phyloP scores from a whole-genome alignment of 53 echinoderm and acorn worm species.

The Zoroaster sp. region DNA sequence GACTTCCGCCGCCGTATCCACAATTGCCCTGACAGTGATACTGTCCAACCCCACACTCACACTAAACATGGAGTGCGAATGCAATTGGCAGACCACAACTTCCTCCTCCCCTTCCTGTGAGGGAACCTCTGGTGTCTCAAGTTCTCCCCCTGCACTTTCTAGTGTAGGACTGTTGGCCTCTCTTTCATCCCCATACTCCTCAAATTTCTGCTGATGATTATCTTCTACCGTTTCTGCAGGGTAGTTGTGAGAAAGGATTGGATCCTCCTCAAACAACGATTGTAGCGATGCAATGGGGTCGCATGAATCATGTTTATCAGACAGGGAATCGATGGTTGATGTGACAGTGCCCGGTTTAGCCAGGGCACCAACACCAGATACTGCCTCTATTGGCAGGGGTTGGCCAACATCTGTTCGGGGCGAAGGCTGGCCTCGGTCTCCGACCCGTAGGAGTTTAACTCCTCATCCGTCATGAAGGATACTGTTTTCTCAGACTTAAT shows the following conservation, averaged over 20 bases:
- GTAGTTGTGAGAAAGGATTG: background rate
- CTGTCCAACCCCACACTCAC: background rate
- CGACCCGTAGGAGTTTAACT: conserved; percentile 47
- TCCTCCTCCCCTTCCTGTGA: background rate
- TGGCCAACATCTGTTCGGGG: background rate
- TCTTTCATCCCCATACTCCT: background rate
- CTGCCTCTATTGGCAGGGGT: background rate
- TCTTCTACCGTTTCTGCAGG: background rate
- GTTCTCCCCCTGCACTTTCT: background rate
- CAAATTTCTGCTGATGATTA: background rate
- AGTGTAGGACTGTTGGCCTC: background rate
- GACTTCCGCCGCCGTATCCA: conserved; percentile 62
- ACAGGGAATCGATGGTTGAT: background rate
- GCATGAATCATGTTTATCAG: too few species aligned
- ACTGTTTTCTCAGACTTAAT: background rate
- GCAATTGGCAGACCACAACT: conserved; percentile 4
- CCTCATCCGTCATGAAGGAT: background rate
- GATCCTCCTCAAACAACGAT: background rate
- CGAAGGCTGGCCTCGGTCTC: conserved; percentile 24
- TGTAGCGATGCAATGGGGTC: too few species aligned
- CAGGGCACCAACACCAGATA: background rate
- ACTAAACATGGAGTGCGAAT: conserved; percentile 40
- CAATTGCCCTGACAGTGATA: conserved; percentile 17
- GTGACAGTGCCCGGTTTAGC: background rate
- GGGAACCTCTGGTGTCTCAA: background rate